Evolutionary conservation across 2,113 vertebrate species (phyloP).

Genomic region (Hydropotes inermis): DNA sequence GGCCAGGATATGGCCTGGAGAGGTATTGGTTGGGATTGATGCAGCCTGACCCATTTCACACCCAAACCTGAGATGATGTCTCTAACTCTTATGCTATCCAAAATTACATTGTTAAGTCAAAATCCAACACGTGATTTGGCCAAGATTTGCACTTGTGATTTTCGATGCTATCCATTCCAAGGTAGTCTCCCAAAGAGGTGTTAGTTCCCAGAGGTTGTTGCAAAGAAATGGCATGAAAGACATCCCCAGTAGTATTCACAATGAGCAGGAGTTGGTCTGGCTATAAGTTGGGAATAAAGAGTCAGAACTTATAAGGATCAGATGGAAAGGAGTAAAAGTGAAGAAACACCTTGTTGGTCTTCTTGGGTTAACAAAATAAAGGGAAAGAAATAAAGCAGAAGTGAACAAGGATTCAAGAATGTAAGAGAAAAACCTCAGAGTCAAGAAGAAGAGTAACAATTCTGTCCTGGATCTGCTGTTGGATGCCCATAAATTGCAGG

Average conservation of each 20-base stretch:
- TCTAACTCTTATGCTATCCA: background rate
- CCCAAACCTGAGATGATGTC: background rate
- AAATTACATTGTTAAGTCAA: background rate
- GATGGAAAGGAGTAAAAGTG: background rate
- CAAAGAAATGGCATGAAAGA: background rate
- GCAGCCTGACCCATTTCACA: background rate
- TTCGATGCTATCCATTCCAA: background rate
- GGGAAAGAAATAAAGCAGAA: accelerated
- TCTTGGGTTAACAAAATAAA: background rate
- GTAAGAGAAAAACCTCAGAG: background rate
- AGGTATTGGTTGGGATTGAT: background rate
- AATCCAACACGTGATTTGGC: background rate
- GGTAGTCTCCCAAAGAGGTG: background rate
- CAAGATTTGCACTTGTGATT: background rate
- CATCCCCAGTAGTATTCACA: background rate
- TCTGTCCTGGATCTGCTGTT: background rate
- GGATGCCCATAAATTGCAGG: background rate
- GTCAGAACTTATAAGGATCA: background rate
- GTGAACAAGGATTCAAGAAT: background rate
- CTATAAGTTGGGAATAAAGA: background rate
- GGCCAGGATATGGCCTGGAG: background rate
- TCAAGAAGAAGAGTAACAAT: background rate
- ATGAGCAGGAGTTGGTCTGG: background rate
- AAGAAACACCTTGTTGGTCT: background rate
- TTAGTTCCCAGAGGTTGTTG: background rate